A percentile compares a stretch with the other conserved stretches of the same genome.
Conservation (phyloP, 1,140 invertebrate species). For the Sitophilus oryzae region DNA sequence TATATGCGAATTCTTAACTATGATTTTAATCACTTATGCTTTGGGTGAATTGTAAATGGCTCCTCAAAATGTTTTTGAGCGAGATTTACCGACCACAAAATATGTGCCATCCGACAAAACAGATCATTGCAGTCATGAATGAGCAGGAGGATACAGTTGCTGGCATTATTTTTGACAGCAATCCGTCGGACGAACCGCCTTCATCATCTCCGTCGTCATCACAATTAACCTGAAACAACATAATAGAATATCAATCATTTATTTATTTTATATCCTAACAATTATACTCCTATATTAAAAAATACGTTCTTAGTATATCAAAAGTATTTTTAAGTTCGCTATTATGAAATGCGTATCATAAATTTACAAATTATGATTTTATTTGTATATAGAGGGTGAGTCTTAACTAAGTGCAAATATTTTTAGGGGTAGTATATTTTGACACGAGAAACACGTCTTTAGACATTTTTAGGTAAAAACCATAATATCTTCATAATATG, state of each 20-base stretch:
- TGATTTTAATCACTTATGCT: constrained; percentile 32
- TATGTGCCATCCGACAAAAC: constrained; percentile 33
- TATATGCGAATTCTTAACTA: constrained; percentile 23
- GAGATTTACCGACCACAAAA: constrained; percentile 31
- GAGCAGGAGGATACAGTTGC: constrained; percentile 34
- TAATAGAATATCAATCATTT: not conserved
- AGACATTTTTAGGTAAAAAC: too few relatives aligned
- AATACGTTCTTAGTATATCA: too few relatives aligned
- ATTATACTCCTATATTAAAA: too few relatives aligned
- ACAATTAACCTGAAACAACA: constrained; percentile 16
- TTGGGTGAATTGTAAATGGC: constrained; percentile 28
- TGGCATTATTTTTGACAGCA: constrained; percentile 42
- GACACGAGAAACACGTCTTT: too few relatives aligned
- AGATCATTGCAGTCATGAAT: constrained; percentile 44
- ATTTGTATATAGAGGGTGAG: too few relatives aligned
- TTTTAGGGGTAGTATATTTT: too few relatives aligned
- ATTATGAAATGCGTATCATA: too few relatives aligned
- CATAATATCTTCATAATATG: too few relatives aligned
- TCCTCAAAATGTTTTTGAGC: not conserved
- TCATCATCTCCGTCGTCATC: constrained; percentile 10
- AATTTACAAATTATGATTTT: too few relatives aligned
- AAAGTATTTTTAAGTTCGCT: too few relatives aligned
- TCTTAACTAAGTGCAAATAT: too few relatives aligned
- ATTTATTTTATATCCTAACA: too few relatives aligned
- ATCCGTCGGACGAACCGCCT: constrained; percentile 20